These are phyloP conservation scores for Cebidichthys violaceus DNA, from an alignment of 2,113 vertebrate genomes.

Conservation along the genomic window DNA sequence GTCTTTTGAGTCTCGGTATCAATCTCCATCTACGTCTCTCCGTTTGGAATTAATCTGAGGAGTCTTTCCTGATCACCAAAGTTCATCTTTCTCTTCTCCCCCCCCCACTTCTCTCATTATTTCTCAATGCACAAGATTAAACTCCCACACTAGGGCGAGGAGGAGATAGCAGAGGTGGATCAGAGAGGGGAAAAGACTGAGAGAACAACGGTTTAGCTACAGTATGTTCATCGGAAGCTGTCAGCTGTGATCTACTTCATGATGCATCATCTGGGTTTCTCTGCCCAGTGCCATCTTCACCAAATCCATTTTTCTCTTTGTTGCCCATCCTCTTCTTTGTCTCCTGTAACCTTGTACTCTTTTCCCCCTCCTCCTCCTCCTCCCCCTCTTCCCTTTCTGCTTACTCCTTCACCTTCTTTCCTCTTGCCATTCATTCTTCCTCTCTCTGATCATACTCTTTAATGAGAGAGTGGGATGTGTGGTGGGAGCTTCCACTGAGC, in stretches of 20 bases:
- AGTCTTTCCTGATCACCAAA: constrained; percentile 59
- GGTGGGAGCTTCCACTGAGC: constrained; percentile 40
- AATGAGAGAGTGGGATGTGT: constrained; percentile 37
- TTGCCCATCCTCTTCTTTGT: constrained; percentile 21
- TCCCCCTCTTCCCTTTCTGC: not conserved
- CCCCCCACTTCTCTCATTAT: constrained; percentile 44
- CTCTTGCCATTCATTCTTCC: not conserved
- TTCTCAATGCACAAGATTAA: constrained; percentile 51
- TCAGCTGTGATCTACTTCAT: constrained; percentile 44
- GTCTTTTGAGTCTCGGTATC: constrained; percentile 51
- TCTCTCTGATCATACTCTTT: constrained; percentile 59
- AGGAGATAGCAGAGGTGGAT: constrained; percentile 57
- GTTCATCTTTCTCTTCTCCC: constrained; percentile 48
- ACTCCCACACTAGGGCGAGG: constrained; percentile 52
- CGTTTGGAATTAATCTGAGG: constrained; percentile 62
- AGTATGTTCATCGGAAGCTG: constrained; percentile 45
- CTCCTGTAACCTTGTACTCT: constrained; percentile 15
- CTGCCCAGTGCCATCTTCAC: not conserved
- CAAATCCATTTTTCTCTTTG: constrained; percentile 13
- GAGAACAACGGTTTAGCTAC: constrained; percentile 41
- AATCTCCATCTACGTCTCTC: constrained; percentile 67
- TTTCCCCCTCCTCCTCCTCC: not conserved
- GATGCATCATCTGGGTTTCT: constrained; percentile 44
- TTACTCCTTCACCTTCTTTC: constrained; percentile 1
- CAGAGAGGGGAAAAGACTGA: constrained; percentile 39